A percentile compares a stretch with the other conserved stretches of the same genome.
phyloP scores from a whole-genome alignment of 2,888 invertebrate species.

The Germaria angustata region DNA sequence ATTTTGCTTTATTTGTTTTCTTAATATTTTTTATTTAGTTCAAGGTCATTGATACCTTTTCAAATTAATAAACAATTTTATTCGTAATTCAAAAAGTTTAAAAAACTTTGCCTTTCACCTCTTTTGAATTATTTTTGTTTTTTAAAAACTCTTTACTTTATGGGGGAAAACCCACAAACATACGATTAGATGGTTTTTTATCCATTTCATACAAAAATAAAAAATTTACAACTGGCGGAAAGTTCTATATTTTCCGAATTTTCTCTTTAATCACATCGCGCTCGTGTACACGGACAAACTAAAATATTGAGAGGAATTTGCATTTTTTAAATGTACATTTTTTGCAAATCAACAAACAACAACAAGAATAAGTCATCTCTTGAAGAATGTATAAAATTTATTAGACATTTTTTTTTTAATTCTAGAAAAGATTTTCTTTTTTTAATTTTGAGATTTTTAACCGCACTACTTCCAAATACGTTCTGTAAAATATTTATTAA shows the following conservation, averaged over 20 bases:
- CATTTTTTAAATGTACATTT: slow-evolving; percentile 40
- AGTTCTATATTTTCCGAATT: slow-evolving; percentile 51
- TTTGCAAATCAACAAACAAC: slow-evolving; percentile 23
- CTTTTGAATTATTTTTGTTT: not conserved
- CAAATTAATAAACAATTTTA: not conserved
- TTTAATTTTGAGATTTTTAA: too few species aligned
- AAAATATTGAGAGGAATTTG: slow-evolving; percentile 50
- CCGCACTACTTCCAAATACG: too few species aligned
- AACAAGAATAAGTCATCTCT: slow-evolving; percentile 11
- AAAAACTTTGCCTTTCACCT: not conserved
- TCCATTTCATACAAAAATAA: not conserved
- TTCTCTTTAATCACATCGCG: slow-evolving; percentile 49
- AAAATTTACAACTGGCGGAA: not conserved
- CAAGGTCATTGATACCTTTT: slow-evolving; percentile 32
- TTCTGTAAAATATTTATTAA: too few species aligned
- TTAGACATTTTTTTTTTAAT: not conserved
- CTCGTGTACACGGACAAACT: slow-evolving; percentile 55
- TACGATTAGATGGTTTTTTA: not conserved
- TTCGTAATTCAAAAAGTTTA: not conserved
- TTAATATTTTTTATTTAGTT: not conserved
- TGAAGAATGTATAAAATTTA: not conserved
- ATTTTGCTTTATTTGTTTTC: not conserved
- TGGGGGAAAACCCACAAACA: not conserved
- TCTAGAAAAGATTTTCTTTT: not conserved
- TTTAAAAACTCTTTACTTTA: not conserved